Evolutionary conservation across 2,888 invertebrate species (phyloP).

Genomic region (Macropis europaea): DNA sequence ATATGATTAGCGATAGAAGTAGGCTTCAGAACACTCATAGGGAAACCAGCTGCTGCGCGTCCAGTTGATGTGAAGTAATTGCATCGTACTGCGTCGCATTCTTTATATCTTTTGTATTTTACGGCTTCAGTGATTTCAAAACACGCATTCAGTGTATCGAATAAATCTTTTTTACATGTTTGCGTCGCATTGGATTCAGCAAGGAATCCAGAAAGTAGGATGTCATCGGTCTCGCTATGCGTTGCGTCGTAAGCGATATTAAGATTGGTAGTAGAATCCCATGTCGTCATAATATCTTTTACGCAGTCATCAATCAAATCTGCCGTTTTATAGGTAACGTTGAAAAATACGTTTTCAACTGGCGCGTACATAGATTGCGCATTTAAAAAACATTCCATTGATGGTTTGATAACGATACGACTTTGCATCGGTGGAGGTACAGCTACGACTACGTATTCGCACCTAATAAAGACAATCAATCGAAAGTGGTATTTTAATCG

Average conservation of each 20-base stretch:
- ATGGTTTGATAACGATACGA: slow-evolving; percentile 56
- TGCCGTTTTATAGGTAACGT: slow-evolving; percentile 46
- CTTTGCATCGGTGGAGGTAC: slow-evolving; percentile 63
- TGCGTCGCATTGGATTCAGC: slow-evolving; percentile 2
- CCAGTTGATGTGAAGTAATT: background rate
- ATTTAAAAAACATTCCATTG: slow-evolving; percentile 22
- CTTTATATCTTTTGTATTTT: slow-evolving; percentile 38
- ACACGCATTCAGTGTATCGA: slow-evolving; percentile 36
- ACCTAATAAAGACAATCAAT: slow-evolving; percentile 49
- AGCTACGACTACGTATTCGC: slow-evolving; percentile 65
- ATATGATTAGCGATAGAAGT: slow-evolving; percentile 41
- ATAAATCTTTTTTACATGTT: background rate
- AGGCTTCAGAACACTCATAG: slow-evolving; percentile 66
- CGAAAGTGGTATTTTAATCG: too few species aligned
- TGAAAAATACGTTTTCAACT: slow-evolving; percentile 60
- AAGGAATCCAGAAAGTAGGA: slow-evolving; percentile 62
- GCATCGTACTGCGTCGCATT: slow-evolving; percentile 28
- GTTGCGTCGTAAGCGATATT: slow-evolving; percentile 60
- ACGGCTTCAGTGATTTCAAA: slow-evolving; percentile 34
- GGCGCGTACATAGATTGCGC: slow-evolving; percentile 43
- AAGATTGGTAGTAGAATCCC: slow-evolving; percentile 44
- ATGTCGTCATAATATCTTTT: slow-evolving; percentile 52
- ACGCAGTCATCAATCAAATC: slow-evolving; percentile 34
- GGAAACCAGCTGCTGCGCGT: slow-evolving; percentile 31
- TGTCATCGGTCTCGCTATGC: slow-evolving; percentile 1